A percentile compares a stretch with the other conserved stretches of the same genome.
Conservation (phyloP, 2,888 invertebrate genomes). For the Ctena decussata region DNA sequence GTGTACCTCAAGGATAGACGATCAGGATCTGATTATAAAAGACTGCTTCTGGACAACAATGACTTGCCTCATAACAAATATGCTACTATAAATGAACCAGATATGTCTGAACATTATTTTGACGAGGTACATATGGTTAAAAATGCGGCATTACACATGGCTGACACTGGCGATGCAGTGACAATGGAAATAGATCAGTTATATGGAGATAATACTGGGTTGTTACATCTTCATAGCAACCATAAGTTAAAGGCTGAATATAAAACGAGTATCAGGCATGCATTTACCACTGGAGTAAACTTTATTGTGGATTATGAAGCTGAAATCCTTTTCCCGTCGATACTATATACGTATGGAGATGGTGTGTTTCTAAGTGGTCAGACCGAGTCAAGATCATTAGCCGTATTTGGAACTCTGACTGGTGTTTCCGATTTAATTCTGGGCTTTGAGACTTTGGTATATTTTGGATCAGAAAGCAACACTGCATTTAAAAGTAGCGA, state of each 20-base stretch:
- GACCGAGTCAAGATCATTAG: constrained; percentile 67
- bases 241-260: constrained; percentile 72
- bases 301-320: constrained; percentile 69
- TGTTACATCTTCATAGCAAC: constrained; percentile 70
- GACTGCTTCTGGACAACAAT: constrained; percentile 69
- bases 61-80: constrained; percentile 68
- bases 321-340: constrained; percentile 71
- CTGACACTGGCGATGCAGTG: constrained; percentile 40
- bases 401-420: constrained; percentile 70
- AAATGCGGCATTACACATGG: constrained; percentile 72
- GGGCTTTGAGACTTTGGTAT: constrained; percentile 67
- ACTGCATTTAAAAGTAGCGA: constrained; percentile 67
- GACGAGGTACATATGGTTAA: constrained; percentile 76
- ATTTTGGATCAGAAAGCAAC: constrained; percentile 67
- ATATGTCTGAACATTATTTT: constrained; percentile 59
- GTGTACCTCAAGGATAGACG: constrained; percentile 75
- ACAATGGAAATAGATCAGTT: constrained; percentile 63
- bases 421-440: constrained; percentile 71
- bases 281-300: constrained; percentile 74
- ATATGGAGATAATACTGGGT: constrained; percentile 74
- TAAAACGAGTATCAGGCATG: constrained; percentile 65
- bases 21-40: constrained; percentile 59
- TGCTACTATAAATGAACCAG: constrained; percentile 71
- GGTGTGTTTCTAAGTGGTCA: constrained; percentile 63
- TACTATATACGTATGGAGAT: constrained; percentile 74